Conservation (phyloP, 1,140 invertebrate genomes). For the Octopus bimaculoides region DNA sequence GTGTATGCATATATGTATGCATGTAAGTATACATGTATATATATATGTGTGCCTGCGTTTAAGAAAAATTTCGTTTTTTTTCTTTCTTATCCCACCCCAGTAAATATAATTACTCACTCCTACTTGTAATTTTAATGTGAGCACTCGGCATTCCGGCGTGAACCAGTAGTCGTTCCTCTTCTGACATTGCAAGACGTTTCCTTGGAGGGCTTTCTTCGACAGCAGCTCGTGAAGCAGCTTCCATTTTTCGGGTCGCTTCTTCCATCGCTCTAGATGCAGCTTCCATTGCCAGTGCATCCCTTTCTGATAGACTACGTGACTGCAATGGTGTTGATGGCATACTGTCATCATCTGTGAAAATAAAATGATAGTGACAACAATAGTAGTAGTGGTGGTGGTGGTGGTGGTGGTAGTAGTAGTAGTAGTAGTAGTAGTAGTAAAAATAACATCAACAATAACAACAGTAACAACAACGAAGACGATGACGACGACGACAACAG, state of each 20-base stretch:
- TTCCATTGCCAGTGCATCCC: constrained; percentile 57
- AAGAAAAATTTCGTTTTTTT: neutral
- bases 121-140: constrained; percentile 84
- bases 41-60: neutral
- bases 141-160: constrained; percentile 65
- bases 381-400: too few species aligned
- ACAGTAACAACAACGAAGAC: too few species aligned
- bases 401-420: too few species aligned
- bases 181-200: constrained; percentile 55
- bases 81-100: too few species aligned
- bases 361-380: neutral
- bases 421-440: too few species aligned
- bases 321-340: constrained; percentile 43
- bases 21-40: neutral
- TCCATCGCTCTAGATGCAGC: constrained; percentile 54
- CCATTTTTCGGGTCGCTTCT: constrained; percentile 55
- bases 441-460: too few species aligned
- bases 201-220: constrained; percentile 48
- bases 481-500: too few species aligned
- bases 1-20: neutral
- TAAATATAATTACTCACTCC: constrained; percentile 65
- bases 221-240: constrained; percentile 44
- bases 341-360: constrained; percentile 44
- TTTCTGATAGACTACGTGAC: constrained; percentile 42
- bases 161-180: constrained; percentile 56